Percentiles rank a stretch among this genome's conserved stretches.
phyloP scores from a whole-genome alignment of 2,113 vertebrate genomes.

The Tympanuchus pallidicinctus region DNA sequence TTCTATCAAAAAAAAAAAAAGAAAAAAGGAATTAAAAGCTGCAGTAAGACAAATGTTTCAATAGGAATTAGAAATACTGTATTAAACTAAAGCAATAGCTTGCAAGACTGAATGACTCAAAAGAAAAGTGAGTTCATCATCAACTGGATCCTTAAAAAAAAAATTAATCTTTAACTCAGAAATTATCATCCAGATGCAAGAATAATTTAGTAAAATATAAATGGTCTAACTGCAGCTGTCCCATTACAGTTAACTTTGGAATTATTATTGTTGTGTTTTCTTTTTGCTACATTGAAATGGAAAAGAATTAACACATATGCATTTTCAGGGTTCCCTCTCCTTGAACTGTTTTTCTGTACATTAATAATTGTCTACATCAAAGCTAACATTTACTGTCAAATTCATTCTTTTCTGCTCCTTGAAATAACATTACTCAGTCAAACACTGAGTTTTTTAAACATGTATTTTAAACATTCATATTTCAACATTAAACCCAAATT shows the following conservation, averaged over 20 bases:
- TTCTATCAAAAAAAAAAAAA: neutral
- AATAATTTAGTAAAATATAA: neutral
- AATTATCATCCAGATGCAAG: neutral
- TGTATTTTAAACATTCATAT: neutral
- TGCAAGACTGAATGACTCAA: neutral
- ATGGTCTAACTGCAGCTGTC: neutral
- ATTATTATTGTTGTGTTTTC: neutral
- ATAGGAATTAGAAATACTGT: neutral
- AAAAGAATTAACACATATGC: neutral
- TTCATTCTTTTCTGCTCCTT: neutral
- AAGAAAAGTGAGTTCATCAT: rapidly evolving
- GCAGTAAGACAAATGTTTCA: neutral
- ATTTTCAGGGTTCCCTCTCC: neutral
- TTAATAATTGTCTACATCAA: neutral
- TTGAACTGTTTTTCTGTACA: neutral
- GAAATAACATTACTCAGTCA: neutral
- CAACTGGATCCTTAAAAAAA: neutral
- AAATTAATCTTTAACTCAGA: neutral
- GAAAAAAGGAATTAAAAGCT: neutral
- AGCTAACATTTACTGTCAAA: neutral
- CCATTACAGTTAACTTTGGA: neutral
- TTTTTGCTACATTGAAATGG: neutral
- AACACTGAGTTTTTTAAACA: neutral
- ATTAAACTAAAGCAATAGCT: neutral
- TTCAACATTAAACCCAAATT: neutral